A percentile compares a stretch with the other conserved stretches of the same genome.
phyloP scores from a whole-genome alignment of 2,113 vertebrate species.

The Lepisosteus oculatus region DNA sequence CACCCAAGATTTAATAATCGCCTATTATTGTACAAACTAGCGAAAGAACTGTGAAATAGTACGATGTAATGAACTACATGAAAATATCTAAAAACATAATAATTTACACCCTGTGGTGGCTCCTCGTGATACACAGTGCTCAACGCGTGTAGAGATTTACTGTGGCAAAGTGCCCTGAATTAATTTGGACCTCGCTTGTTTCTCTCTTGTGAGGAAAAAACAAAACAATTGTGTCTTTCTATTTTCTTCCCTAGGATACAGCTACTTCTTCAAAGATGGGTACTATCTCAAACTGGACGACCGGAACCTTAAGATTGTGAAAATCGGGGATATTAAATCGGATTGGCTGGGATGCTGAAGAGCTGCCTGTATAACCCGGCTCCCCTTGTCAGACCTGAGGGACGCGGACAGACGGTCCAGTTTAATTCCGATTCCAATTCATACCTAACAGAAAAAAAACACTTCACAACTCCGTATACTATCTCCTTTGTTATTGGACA shows the following conservation, averaged over 20 bases:
- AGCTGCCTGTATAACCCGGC: constrained; percentile 24
- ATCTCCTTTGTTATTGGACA: no score
- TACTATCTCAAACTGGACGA: constrained; percentile 94
- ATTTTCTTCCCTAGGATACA: constrained; percentile 73
- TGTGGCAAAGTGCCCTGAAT: no score
- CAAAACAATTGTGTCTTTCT: background rate
- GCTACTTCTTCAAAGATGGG: constrained; percentile 93
- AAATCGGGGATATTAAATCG: constrained; percentile 88
- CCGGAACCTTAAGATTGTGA: constrained; percentile 90
- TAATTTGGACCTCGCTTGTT: no score
- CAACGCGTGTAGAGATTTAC: no score
- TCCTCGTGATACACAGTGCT: no score
- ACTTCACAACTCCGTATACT: constrained; percentile 14
- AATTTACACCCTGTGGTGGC: no score
- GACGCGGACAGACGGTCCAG: constrained; percentile 51
- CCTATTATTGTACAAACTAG: background rate
- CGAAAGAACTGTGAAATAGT: no score
- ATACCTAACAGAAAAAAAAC: constrained; percentile 46
- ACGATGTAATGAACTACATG: no score
- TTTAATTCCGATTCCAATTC: constrained; percentile 60
- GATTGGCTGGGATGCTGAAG: constrained; percentile 95
- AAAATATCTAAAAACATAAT: no score
- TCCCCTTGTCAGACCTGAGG: background rate
- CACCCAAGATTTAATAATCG: background rate
- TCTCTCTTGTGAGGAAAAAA: no score